Conservation (phyloP, 1,140 invertebrate species). For the Lamellibrachia luymesi region DNA sequence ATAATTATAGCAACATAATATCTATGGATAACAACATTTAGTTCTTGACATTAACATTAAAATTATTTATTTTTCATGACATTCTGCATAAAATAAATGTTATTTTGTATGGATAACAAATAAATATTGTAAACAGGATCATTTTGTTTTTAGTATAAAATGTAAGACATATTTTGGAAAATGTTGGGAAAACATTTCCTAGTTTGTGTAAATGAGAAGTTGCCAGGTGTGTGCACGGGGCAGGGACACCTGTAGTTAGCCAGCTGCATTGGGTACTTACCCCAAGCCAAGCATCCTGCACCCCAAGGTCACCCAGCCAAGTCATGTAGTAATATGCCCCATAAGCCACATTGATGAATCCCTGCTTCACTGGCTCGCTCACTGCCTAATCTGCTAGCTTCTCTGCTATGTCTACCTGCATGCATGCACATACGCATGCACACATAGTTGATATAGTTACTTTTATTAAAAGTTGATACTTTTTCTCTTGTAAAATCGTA, state of each 20-base stretch:
- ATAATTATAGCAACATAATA: too few species aligned
- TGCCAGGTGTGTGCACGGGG: not conserved
- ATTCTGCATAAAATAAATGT: too few species aligned
- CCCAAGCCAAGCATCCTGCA: not conserved
- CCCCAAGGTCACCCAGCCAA: not conserved
- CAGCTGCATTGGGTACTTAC: not conserved
- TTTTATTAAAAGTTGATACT: too few species aligned
- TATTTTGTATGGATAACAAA: too few species aligned
- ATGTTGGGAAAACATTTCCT: not conserved
- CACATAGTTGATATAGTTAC: too few species aligned
- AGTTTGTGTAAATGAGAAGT: not conserved
- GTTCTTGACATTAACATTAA: too few species aligned
- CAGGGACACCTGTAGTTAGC: not conserved
- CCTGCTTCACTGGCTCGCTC: not conserved
- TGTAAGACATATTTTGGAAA: too few species aligned
- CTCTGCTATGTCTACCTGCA: not conserved
- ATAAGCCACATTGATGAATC: not conserved
- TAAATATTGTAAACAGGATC: too few species aligned
- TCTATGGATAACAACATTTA: too few species aligned
- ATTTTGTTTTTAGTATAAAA: too few species aligned
- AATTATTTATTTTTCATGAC: too few species aligned
- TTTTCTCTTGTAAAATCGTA: too few species aligned
- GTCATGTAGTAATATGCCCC: not conserved
- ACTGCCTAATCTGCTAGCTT: not conserved
- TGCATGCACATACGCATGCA: not conserved